Evolutionary conservation across 2,888 invertebrate genomes (phyloP), one percentile per base, ranked within the genome.

Genomic region (Proisotoma minuta): DNA sequence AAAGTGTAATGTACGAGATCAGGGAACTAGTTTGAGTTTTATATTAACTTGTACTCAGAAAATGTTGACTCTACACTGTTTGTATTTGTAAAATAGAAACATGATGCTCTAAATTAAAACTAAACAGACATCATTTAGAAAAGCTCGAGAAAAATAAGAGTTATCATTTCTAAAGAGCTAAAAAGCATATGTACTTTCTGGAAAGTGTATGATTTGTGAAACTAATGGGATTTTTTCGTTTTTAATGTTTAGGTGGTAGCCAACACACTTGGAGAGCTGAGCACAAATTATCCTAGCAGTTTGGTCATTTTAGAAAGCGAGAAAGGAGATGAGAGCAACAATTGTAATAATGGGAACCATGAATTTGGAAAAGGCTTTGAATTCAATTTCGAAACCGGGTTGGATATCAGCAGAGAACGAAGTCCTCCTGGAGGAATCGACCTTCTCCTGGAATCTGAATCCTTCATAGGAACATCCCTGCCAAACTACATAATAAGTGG

Each of bases 201-300:
- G n/a, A n/a, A n/a, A n/a, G n/a, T 29, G 43, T 47, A n/a, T 22
- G n/a, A 58, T 26, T 49, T 20, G 49, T 20, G n/a, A 15, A 39
- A 2, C 23, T 34, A 5, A 26, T 50, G 49, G 10, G 27, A n/a
- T n/a, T 29, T 24, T 1, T 43, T n/a, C 49, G 39, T 29, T 23
- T 48, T 48, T 51, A 12, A 8, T 48, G 20, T 57, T 57, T 69
- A 81, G 81, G 74, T 79, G n/a, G 76, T 89, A 62, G 82, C 82
- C 70, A 89, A 89, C 77, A 78, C 78, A 27, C 80, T 80, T 73
- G 88, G 88, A 10, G 83, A 85, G 72, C 78, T 88, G 48, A 84
- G 87, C 77, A 81, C 83, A 53, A 84, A 86, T 65, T 89, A 89
- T 78, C 89, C 89, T 29, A 83, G 83, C 74, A 83, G 84, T 68